These are phyloP conservation scores for Cerastis leucographa DNA, from an alignment of 2,888 invertebrate species.

Conservation along the genomic window DNA sequence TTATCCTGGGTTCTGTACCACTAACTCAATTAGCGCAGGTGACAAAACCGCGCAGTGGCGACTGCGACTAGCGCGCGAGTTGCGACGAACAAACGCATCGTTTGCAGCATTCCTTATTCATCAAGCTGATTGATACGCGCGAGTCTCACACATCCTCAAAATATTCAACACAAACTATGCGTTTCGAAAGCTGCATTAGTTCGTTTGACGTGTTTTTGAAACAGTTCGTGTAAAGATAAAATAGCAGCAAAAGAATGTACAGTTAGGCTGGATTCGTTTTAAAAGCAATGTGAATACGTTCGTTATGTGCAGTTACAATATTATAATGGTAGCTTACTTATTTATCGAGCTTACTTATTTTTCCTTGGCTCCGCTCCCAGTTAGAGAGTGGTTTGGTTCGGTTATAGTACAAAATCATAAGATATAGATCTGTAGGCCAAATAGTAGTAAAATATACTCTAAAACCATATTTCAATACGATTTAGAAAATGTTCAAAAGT, in stretches of 20 bases:
- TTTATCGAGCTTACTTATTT: too few relatives aligned
- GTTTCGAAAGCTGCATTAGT: neutral
- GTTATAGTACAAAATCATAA: neutral
- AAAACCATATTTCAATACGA: constrained; percentile 35
- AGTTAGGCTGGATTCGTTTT: neutral
- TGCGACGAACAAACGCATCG: neutral
- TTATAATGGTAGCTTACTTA: neutral
- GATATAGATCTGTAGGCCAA: constrained; percentile 1
- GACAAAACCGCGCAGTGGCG: neutral
- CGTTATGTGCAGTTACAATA: neutral
- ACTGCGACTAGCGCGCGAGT: neutral
- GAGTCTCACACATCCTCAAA: constrained; percentile 1
- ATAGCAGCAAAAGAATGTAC: neutral
- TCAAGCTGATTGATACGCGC: constrained; percentile 37
- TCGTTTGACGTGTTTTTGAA: neutral
- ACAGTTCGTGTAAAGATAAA: neutral
- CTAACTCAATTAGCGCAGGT: constrained; percentile 14
- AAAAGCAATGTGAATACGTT: neutral
- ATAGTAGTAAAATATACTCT: neutral
- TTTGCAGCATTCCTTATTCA: constrained; percentile 38
- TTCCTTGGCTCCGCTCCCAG: neutral
- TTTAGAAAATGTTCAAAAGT: constrained; percentile 42
- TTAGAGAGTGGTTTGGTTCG: neutral
- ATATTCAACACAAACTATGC: constrained; percentile 29
- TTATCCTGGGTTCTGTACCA: neutral